Base-by-base conservation (phyloP, 2,797 vertebrate genomes). In the Aldrovandia affinis region DNA sequence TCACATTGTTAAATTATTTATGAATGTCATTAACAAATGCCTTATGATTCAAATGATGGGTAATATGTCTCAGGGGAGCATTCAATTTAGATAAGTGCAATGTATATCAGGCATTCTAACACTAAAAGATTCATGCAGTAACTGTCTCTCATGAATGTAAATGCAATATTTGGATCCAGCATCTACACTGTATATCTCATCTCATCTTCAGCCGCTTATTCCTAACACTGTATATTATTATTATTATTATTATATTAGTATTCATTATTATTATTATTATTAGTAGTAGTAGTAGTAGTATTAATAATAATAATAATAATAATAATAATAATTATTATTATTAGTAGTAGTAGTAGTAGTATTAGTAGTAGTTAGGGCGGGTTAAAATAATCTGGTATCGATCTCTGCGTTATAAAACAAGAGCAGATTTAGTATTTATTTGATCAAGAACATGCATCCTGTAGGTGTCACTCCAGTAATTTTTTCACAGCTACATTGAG, bases 1-100 rank as follows among this genome's bases (percentile, higher is more conserved):
- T 78, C 73, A 9, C 75, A 28, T n/a, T 78, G 42, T 57, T 83
- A 6, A 78, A 83, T 83, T 78, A 83, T 83, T 83, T n/a, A 83
- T 83, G 15, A 77, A 77, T 77, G 73, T 77, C 73, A 77, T 33
- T 77, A 42, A 73, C 68, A 73, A 42, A 73, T 39, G 14, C 36
- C 68, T 73, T 22, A 73, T 3, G 68, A 47, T 77, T 22, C 42
- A 77, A 77, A 47, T 77, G 39, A 77, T 77, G 73, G 25, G 42
- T 44, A 47, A 44, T 47, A 47, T 77, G 73, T 25, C 73, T 77
- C 73, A 44, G 0, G 73, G 25, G 73, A 47, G 18, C 12, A 57
- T 77, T 77, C 1, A 25, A 77, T 77, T 77, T 42, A 77, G 25
- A 0, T 20, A 77, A 77, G 42, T 77, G 73, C 73, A n/a, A n/a